Conservation (phyloP, 2,888 invertebrate genomes). For the Nowickia ferox region DNA sequence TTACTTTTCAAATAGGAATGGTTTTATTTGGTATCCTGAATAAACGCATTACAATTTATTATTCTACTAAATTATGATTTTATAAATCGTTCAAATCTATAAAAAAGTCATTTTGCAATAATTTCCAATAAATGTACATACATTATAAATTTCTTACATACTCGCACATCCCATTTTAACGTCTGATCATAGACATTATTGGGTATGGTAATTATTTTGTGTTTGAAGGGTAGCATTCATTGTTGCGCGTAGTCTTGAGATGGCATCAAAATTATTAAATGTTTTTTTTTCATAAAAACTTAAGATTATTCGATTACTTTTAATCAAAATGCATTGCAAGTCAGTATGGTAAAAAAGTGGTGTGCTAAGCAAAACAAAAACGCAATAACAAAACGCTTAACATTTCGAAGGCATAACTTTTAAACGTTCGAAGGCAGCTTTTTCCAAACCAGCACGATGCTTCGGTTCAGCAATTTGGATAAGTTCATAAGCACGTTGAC, state of each 20-base stretch:
- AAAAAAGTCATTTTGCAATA: background rate
- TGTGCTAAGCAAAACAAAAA: conserved; percentile 35
- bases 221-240: conserved; percentile 1
- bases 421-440: conserved; percentile 93
- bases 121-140: background rate
- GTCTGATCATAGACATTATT: background rate
- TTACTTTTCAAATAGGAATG: conserved; percentile 52
- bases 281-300: conserved; percentile 55
- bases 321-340: conserved; percentile 55
- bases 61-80: conserved; percentile 48
- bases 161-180: background rate
- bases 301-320: conserved; percentile 44
- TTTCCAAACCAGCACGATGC: conserved; percentile 92
- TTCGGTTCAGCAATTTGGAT: conserved; percentile 95
- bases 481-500: conserved; percentile 94
- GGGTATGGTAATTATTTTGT: background rate
- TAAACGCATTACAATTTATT: conserved; percentile 51
- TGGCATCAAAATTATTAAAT: conserved; percentile 13
- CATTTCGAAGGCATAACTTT: conserved; percentile 87
- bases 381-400: conserved; percentile 19
- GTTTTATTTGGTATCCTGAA: conserved; percentile 45
- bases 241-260: conserved; percentile 2
- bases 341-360: conserved; percentile 40
- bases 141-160: background rate
- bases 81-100: conserved; percentile 24